Base-by-base conservation (phyloP, 1,140 invertebrate genomes). In the Lepidotrigona ventralis region DNA sequence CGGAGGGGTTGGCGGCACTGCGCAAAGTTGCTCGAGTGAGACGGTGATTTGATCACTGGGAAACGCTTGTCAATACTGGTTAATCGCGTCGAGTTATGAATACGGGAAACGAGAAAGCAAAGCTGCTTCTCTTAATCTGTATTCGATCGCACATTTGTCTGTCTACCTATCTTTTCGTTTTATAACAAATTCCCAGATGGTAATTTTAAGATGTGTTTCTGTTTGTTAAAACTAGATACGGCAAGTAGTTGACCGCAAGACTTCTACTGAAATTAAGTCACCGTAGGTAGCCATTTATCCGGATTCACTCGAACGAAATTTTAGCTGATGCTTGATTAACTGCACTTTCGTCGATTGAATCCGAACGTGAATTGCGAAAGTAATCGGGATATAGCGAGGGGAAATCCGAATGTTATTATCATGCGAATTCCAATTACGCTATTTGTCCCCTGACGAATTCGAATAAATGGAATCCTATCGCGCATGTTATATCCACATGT, bases 1-100 rank as follows among this genome's bases (percentile, higher is more conserved):
- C 19, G 94, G 94, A 14, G 94, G 91, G 15, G 93, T 91, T 46
- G 95, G 95, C 64, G 95, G 94, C 79, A 95, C 94, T 95, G 90
- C 80, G 81, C 84, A 81, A 89, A 89, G 87, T 89, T 88, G 82
- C 68, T 53, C 81, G 80, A 89, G 88, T 86, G 86, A 75, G 5
- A 15, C 0, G 66, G 69, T 54, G 72, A n/a, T 17, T 39, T n/a
- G 74, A 83, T 54, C 46, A 66, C 46, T 51, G 46, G 15, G 1
- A 23, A 70, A 78, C 21, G 66, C 29, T 66, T 60, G 66, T 0
- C 14, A n/a, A 46, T 26, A 15, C 21, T 26, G 46, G 66, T 83
- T 66, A 66, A 73, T 66, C 66, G 15, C 21, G 66, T 4, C 6
- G 19, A n/a, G 64, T 46, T 17, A 54, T 56, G 76, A 82, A 64